These are phyloP conservation scores for Drosophila kuntzei DNA, from an alignment of 2,888 invertebrate species.

Conservation along the genomic window DNA sequence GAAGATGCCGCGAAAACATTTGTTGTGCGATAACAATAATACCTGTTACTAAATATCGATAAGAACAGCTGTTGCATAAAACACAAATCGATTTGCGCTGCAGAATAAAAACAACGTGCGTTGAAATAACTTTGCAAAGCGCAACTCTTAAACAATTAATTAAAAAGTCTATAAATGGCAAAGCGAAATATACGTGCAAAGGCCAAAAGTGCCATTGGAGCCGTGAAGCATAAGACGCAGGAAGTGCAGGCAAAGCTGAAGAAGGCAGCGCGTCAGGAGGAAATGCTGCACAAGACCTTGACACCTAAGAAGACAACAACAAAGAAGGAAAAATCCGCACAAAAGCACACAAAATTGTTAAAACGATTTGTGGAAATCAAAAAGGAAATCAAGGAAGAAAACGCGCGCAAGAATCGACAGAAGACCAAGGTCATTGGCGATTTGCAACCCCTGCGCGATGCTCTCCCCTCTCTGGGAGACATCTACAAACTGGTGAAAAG, in stretches of 20 bases:
- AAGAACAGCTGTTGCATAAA: slow-evolving; percentile 22
- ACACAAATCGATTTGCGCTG: slow-evolving; percentile 1
- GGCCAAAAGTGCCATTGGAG: slow-evolving; percentile 67
- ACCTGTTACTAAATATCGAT: slow-evolving; percentile 30
- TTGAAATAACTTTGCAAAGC: background rate
- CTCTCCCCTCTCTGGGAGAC: slow-evolving; percentile 83
- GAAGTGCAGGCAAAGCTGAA: slow-evolving; percentile 55
- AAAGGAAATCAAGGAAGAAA: slow-evolving; percentile 78
- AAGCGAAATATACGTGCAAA: slow-evolving; percentile 73
- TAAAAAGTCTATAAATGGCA: slow-evolving; percentile 46
- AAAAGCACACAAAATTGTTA: slow-evolving; percentile 80
- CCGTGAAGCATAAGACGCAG: slow-evolving; percentile 68
- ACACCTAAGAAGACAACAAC: slow-evolving; percentile 70
- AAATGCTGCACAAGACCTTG: slow-evolving; percentile 74
- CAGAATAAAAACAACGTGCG: slow-evolving; percentile 49
- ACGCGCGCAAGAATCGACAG: slow-evolving; percentile 75
- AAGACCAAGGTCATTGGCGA: slow-evolving; percentile 81
- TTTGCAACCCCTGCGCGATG: slow-evolving; percentile 82
- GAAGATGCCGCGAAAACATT: too few species aligned
- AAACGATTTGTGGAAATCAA: slow-evolving; percentile 77
- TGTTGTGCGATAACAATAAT: background rate
- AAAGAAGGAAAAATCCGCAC: slow-evolving; percentile 82
- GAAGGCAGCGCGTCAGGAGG: slow-evolving; percentile 44
- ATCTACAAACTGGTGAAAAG: slow-evolving; percentile 75
- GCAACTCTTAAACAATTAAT: background rate